Evolutionary conservation across 2,888 invertebrate genomes (phyloP), one percentile per base, ranked within the genome.

Genomic region (Acronicta leporina): DNA sequence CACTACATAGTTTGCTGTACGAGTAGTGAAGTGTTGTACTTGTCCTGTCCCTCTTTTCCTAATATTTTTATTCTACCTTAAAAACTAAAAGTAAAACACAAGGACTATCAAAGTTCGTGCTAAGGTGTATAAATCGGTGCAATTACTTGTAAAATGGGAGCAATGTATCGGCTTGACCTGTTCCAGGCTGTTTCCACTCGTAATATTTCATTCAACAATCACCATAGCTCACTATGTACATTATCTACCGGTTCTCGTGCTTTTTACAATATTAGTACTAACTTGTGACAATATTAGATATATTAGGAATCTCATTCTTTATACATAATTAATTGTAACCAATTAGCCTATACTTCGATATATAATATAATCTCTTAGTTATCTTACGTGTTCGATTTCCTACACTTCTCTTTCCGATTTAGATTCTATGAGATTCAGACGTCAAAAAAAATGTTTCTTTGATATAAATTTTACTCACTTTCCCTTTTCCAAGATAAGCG

Each of bases 131-230:
- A 63, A 73, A 45, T 58, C 50, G 43, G 49, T 65, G 47, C 30
- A 46, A 25, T 45, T 46, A 27, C 55, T 40, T 43, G 48, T 53
- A 43, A 67, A 77, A 79, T 51, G 73, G 73, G 81, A 76, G 79
- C 85, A 82, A 81, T 61, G 81, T 63, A 70, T 80, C 54, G 71
- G 59, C 69, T 68, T 81, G 80, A 82, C 80, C 83, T 81, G 79
- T 78, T 57, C 61, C 27, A 48, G 61, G 20, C 56, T 64, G 68
- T 52, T 50, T 73, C 48, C 43, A 45, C 14, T 46, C 40, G 40
- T 27, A 45, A 30, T 45, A 42, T 57, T 72, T 62, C 45, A 54
- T 56, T 61, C n/a, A n/a, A n/a, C n/a, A n/a, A n/a, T n/a, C 49
- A 52, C 16, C 45, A 52, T 33, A 72, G 16, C 3, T 30, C 40